Evolutionary conservation across 1,140 invertebrate species (phyloP).

Genomic region (Mactra quadrangularis): DNA sequence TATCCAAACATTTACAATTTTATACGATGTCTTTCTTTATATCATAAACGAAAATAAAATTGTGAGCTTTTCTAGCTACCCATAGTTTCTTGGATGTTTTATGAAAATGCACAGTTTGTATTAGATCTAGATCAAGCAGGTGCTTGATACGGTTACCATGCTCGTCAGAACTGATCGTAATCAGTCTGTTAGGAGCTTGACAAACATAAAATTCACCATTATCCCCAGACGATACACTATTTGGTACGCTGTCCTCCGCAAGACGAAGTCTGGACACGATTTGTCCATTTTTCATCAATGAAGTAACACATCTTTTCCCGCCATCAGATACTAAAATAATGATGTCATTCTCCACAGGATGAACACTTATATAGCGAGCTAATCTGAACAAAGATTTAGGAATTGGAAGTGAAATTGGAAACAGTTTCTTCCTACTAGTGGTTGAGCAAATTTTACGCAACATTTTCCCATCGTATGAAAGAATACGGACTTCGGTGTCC

Average conservation of each 20-base stretch:
- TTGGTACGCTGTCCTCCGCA: conserved; percentile 14
- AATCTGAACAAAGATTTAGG: conserved; percentile 14
- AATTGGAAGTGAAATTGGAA: conserved; percentile 33
- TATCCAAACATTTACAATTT: no score
- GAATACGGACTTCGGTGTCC: conserved; percentile 30
- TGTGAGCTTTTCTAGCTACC: conserved; percentile 22
- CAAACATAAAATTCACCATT: conserved; percentile 27
- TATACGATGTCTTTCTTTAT: not conserved
- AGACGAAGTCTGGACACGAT: conserved; percentile 21
- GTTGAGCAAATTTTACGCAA: conserved; percentile 1
- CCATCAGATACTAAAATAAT: conserved; percentile 20
- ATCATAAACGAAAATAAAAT: conserved; percentile 23
- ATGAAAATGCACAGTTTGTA: conserved; percentile 16
- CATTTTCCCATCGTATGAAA: conserved; percentile 25
- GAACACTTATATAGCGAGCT: conserved; percentile 11
- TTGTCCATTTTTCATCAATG: not conserved
- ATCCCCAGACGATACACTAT: not conserved
- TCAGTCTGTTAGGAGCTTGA: conserved; percentile 25
- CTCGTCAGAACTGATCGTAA: conserved; percentile 26
- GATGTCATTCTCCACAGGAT: not conserved
- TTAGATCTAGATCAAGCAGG: conserved; percentile 13
- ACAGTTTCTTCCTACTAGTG: not conserved
- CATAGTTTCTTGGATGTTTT: not conserved
- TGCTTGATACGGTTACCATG: conserved; percentile 37
- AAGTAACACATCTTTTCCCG: conserved; percentile 5